Base-by-base conservation (phyloP, 2,113 vertebrate genomes). In the Centropus unirufus region DNA sequence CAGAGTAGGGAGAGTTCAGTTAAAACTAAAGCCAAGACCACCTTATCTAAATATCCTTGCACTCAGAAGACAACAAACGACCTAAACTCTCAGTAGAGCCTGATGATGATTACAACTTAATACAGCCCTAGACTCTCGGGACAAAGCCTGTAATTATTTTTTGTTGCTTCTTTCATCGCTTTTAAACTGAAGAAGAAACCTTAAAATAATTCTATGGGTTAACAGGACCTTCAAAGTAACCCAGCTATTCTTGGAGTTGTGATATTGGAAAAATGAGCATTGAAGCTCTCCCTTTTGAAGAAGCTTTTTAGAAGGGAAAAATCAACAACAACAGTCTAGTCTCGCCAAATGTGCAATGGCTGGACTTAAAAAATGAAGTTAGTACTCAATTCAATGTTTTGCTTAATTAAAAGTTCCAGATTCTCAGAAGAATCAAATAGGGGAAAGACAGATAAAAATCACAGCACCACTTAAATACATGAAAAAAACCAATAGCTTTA, bases 221-320 rank as follows among this genome's bases (percentile, higher is more conserved):
- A 81, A 84, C 30, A 91, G 19, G 91, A 23, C 39, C 20, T 67
- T 72, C 49, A 54, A 75, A 83, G 72, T 78, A 95, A 91, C 12
- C 58, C 52, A 40, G 57, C 30, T 87, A 11, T 52, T 89, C 70
- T 67, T 89, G 30, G 23, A 89, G 32, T 15, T 82, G n/a, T 92
- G 78, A 21, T 54, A 87, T 44, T 66, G 29, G 21, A 23, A 91
- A 22, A 20, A 69, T 44, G 30, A 77, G 20, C 85, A 85, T 20
- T 30, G 13, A 80, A 81, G 24, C 12, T 87, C 24, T 75, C 47
- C 29, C 27, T 87, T 87, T 42, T 78, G 30, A 87, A 87, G 77
- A 2, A 22, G 2, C 4, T 88, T 88, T 86, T 73, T 14, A 70
- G 64, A 83, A n/a, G 39, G 32, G 73, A 91, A 54, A 54, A 14